Evolutionary conservation across 2,797 vertebrate species (phyloP).

Genomic region (Microctenopoma steveboyesi): DNA sequence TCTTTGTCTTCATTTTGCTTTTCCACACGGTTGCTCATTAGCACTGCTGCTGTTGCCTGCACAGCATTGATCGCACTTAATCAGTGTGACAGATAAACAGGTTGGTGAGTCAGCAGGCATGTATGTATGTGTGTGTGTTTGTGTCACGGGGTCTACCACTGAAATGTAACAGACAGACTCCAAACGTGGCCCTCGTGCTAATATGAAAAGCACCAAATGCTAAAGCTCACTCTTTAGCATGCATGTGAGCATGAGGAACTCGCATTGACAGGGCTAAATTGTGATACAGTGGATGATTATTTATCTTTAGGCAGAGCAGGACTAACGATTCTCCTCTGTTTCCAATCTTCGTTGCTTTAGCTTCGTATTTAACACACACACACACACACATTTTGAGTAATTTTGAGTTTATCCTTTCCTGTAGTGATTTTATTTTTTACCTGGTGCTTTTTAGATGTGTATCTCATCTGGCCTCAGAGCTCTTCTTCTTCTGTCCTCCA

Average conservation of each 20-base stretch:
- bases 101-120: slow-evolving; percentile 58
- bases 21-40: slow-evolving; percentile 42
- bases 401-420: neutral
- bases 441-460: slow-evolving; percentile 7
- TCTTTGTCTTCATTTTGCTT: slow-evolving; percentile 37
- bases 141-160: slow-evolving; percentile 45
- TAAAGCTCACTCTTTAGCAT: neutral
- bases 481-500: slow-evolving; percentile 20
- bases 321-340: neutral
- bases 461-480: slow-evolving; percentile 10
- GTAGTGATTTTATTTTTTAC: slow-evolving; percentile 12
- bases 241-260: neutral
- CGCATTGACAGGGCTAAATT: neutral
- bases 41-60: slow-evolving; percentile 17
- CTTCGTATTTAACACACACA: neutral
- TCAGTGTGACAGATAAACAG: slow-evolving; percentile 55
- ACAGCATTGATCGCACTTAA: slow-evolving; percentile 55
- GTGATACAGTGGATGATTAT: neutral
- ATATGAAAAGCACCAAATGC: slow-evolving; percentile 43
- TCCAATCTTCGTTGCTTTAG: too few species aligned
- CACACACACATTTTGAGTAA: too few species aligned
- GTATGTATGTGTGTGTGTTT: slow-evolving; percentile 1
- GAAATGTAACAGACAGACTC: slow-evolving; percentile 60
- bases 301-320: neutral
- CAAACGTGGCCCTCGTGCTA: slow-evolving; percentile 45